phyloP scores from a whole-genome alignment of 2,113 vertebrate species.

The Haplotaxodon microlepis region DNA sequence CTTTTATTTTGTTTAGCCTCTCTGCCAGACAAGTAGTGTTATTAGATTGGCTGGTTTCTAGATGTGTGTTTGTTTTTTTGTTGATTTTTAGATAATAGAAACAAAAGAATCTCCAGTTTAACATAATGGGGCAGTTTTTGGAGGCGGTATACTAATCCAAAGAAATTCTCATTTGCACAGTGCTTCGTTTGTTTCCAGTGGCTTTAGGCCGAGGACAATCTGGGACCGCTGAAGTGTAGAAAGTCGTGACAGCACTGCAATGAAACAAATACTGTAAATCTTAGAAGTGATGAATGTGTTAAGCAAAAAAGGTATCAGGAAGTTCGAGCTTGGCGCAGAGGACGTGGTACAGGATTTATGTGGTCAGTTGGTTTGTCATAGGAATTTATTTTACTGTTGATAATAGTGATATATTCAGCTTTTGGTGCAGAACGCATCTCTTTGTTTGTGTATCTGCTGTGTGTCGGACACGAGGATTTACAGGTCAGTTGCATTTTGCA shows the following conservation, averaged over 20 bases:
- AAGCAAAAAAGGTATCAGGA: not conserved
- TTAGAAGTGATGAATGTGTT: not conserved
- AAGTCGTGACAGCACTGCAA: not conserved
- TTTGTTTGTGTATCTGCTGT: not conserved
- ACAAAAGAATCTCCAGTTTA: not conserved
- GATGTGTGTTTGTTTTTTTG: not conserved
- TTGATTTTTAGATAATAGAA: not conserved
- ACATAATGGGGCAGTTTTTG: slow-evolving; percentile 12
- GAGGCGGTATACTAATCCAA: slow-evolving; percentile 57
- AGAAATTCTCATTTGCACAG: slow-evolving; percentile 54
- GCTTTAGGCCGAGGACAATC: not conserved
- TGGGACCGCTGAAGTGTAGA: not conserved
- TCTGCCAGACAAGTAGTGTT: not conserved
- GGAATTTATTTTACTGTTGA: not conserved
- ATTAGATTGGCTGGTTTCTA: not conserved
- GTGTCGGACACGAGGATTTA: not conserved
- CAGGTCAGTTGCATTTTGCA: not conserved
- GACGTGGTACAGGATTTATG: not conserved
- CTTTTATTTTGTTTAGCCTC: not conserved
- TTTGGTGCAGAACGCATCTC: not conserved
- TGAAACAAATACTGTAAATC: not conserved
- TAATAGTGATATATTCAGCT: not conserved
- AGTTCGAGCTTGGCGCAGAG: not conserved
- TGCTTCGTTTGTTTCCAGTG: not conserved
- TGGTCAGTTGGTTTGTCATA: not conserved